A percentile compares a stretch with the other conserved stretches of the same genome.
Conservation (phyloP, 2,113 vertebrate genomes). For the Hydropotes inermis region DNA sequence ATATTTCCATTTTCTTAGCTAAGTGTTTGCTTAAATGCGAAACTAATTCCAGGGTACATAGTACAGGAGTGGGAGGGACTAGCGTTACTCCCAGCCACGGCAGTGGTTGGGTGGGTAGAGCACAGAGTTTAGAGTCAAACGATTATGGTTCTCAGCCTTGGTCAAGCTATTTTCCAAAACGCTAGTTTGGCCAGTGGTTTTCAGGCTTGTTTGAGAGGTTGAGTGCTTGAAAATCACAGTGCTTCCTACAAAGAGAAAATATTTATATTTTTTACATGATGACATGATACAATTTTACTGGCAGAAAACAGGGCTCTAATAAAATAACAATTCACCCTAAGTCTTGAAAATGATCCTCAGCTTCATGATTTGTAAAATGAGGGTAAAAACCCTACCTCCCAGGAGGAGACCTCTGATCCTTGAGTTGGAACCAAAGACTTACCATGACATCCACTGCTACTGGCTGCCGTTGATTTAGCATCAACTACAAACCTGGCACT, state of each 20-base stretch:
- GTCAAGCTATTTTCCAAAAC: neutral
- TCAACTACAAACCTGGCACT: neutral
- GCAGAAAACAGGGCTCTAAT: neutral
- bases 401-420: neutral
- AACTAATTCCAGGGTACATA: neutral
- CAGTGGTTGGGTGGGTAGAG: neutral
- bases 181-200: neutral
- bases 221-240: neutral
- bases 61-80: neutral
- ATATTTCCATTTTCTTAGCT: neutral
- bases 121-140: neutral
- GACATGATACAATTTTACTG: neutral
- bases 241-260: neutral
- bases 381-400: neutral
- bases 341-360: neutral
- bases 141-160: neutral
- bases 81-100: neutral
- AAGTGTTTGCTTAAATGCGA: neutral
- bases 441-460: neutral
- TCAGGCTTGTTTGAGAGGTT: neutral
- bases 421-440: neutral
- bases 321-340: neutral
- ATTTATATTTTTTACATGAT: neutral
- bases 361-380: neutral
- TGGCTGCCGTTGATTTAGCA: neutral